Evolutionary conservation across 2,888 invertebrate genomes (phyloP).

Genomic region (Patella pellucida): DNA sequence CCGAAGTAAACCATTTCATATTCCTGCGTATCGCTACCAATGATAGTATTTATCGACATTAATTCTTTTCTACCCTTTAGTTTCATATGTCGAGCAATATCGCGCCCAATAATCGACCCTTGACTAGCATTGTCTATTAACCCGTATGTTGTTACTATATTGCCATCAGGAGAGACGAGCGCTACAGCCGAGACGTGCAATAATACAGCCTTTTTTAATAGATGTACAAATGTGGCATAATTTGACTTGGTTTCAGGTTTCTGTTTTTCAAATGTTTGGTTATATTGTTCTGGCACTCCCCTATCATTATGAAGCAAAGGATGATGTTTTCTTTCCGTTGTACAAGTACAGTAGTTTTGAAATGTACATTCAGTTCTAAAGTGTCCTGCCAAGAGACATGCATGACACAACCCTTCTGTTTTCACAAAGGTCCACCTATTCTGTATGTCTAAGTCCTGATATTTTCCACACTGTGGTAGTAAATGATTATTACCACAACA

Average conservation of each 20-base stretch:
- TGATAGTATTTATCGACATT: neutral
- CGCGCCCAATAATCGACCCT: neutral
- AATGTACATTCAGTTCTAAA: neutral
- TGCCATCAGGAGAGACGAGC: neutral
- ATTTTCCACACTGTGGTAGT: neutral
- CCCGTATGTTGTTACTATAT: neutral
- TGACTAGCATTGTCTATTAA: neutral
- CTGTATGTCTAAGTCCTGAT: neutral
- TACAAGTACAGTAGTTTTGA: neutral
- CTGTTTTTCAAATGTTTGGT: neutral
- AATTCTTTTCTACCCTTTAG: neutral
- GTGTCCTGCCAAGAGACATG: neutral
- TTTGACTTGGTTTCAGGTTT: neutral
- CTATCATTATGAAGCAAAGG: neutral
- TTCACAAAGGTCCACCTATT: neutral
- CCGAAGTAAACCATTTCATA: neutral
- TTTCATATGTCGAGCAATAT: neutral
- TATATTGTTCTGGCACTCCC: neutral
- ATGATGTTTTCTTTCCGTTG: neutral
- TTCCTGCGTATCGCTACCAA: neutral
- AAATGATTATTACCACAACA: neutral
- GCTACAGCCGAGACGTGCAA: neutral
- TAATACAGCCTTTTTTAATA: neutral
- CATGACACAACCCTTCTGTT: neutral
- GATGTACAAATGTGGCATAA: neutral